A percentile compares a stretch with the other conserved stretches of the same genome.
Conservation (phyloP, 2,113 vertebrate species). For the Odocoileus hemionus region DNA sequence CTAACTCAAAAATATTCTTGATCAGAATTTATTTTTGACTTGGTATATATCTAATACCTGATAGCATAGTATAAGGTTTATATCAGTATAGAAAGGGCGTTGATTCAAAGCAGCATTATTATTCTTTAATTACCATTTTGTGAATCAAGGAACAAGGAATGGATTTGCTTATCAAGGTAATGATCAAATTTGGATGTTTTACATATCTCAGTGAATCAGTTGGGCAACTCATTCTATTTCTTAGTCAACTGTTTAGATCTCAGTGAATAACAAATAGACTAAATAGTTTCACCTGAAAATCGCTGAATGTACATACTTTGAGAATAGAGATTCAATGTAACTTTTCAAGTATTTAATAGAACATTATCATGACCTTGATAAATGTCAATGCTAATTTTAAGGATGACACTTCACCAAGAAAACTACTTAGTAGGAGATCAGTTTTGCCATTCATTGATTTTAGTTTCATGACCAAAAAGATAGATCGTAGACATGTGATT, state of each 20-base stretch:
- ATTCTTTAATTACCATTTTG: neutral
- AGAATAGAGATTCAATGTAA: neutral
- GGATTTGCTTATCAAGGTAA: neutral
- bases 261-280: neutral
- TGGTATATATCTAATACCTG: neutral
- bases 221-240: neutral
- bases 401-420: neutral
- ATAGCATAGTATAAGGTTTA: neutral
- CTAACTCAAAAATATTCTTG: neutral
- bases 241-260: neutral
- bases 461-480: neutral
- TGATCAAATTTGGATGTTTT: neutral
- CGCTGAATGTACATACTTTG: neutral
- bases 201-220: neutral
- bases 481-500: neutral
- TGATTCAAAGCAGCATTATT: neutral
- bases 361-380: neutral
- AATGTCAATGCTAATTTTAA: neutral
- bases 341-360: neutral
- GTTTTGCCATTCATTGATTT: neutral
- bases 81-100: neutral
- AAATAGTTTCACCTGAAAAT: neutral
- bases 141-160: neutral
- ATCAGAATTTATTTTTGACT: constrained; percentile 20
- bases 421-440: neutral